Evolutionary conservation across 2,888 invertebrate species (phyloP).

Genomic region (Beris morrisii): DNA sequence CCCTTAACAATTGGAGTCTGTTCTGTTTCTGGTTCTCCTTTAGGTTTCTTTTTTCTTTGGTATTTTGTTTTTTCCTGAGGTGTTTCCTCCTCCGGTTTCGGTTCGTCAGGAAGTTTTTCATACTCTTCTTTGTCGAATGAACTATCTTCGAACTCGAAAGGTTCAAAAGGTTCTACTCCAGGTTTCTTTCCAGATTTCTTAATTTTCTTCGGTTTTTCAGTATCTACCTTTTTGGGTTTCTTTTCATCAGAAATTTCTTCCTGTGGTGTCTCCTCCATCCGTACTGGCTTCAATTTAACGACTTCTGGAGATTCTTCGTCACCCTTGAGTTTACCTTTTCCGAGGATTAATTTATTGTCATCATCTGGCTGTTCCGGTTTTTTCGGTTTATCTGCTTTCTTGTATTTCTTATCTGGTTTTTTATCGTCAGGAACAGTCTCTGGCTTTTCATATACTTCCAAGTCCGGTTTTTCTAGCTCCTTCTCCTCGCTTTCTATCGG

Average conservation of each 20-base stretch:
- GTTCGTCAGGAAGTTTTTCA: conserved; percentile 36
- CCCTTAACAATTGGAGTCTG: conserved; percentile 49
- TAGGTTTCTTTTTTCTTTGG: conserved; percentile 45
- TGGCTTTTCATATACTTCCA: conserved; percentile 38
- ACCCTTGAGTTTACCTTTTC: conserved; percentile 13
- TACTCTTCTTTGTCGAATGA: conserved; percentile 46
- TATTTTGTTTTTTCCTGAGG: conserved; percentile 39
- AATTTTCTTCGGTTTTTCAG: conserved; percentile 41
- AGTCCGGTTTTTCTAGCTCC: conserved; percentile 34
- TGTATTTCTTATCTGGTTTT: conserved; percentile 52
- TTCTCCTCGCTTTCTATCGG: not conserved
- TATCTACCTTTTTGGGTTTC: conserved; percentile 55
- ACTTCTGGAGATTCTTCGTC: conserved; percentile 7
- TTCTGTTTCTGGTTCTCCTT: conserved; percentile 50
- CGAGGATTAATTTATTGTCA: conserved; percentile 48
- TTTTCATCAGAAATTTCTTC: conserved; percentile 53
- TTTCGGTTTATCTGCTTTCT: conserved; percentile 52
- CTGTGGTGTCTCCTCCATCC: conserved; percentile 59
- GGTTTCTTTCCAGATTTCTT: conserved; percentile 40
- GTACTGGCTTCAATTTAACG: conserved; percentile 40
- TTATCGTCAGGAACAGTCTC: conserved; percentile 42
- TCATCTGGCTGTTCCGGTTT: conserved; percentile 46
- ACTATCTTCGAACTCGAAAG: conserved; percentile 41
- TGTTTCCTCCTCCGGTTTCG: not conserved
- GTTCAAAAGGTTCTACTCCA: conserved; percentile 8